phyloP scores from a whole-genome alignment of 2,113 vertebrate genomes.

The Ctenomys sociabilis region DNA sequence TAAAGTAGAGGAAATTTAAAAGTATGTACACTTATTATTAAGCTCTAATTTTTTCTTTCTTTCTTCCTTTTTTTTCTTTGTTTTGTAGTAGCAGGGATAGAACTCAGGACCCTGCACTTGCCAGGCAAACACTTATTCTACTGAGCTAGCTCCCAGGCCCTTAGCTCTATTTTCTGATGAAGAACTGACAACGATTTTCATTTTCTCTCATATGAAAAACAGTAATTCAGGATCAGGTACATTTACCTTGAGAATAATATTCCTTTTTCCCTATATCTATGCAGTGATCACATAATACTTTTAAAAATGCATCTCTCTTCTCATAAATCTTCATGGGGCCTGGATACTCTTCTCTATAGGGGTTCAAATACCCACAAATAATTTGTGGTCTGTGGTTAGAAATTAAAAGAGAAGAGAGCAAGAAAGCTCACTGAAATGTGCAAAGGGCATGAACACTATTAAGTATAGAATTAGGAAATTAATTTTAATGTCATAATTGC shows the following conservation, averaged over 20 bases:
- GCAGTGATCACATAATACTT: neutral
- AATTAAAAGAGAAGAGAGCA: neutral
- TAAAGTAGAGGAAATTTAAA: slow-evolving; percentile 5
- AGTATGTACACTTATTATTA: neutral
- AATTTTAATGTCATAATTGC: neutral
- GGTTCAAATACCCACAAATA: neutral
- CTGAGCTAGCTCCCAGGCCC: no score
- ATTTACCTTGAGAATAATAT: neutral
- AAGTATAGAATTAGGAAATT: neutral
- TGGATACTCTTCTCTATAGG: neutral
- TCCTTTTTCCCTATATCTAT: neutral
- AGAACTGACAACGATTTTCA: neutral
- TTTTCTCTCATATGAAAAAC: neutral
- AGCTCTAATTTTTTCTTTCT: neutral
- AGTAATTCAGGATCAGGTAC: neutral
- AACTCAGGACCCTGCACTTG: no score
- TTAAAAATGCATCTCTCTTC: neutral
- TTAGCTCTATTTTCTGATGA: neutral
- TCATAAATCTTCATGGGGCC: neutral
- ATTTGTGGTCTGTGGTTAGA: neutral
- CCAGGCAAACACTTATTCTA: no score
- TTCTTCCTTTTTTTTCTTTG: no score
- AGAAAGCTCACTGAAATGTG: neutral
- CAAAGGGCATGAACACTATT: neutral
- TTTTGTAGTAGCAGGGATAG: no score